Evolutionary conservation across 2,797 vertebrate species (phyloP).

Genomic region (Xiphorhynchus erythropygius): DNA sequence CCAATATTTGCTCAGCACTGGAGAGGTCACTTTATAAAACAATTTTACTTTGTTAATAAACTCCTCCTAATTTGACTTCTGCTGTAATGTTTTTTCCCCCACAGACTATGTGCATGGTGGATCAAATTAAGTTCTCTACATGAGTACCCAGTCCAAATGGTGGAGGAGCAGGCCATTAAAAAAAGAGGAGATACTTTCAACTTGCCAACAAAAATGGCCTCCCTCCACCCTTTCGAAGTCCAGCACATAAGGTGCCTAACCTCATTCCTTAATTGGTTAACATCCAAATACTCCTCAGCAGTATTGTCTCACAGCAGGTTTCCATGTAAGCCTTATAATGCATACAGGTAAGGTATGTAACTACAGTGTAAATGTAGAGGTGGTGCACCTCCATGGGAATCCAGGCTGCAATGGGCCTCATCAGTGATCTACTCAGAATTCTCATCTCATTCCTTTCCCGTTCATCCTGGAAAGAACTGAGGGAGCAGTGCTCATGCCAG

Average conservation of each 20-base stretch:
- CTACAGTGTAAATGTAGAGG: accelerated
- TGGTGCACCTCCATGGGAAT: background rate
- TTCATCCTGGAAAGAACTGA: background rate
- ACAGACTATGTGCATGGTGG: background rate
- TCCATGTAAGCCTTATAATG: accelerated
- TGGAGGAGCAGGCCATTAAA: background rate
- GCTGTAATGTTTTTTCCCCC: background rate
- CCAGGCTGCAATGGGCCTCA: accelerated
- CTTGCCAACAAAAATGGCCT: background rate
- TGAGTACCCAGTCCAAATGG: background rate
- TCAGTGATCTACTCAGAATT: background rate
- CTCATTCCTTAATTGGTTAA: background rate
- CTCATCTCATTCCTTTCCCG: background rate
- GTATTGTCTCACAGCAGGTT: accelerated
- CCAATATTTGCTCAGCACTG: background rate
- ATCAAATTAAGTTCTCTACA: background rate
- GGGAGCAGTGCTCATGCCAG: accelerated
- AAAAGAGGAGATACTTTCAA: background rate
- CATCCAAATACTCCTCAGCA: background rate
- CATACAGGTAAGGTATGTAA: accelerated
- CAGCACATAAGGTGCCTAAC: background rate
- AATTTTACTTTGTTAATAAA: background rate
- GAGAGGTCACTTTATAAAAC: background rate
- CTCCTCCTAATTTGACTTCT: background rate
- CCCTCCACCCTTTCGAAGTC: background rate